Percentiles rank a stretch among this genome's conserved stretches.
phyloP scores from a whole-genome alignment of 2,888 invertebrate species.

The Callyntrura sp. region DNA sequence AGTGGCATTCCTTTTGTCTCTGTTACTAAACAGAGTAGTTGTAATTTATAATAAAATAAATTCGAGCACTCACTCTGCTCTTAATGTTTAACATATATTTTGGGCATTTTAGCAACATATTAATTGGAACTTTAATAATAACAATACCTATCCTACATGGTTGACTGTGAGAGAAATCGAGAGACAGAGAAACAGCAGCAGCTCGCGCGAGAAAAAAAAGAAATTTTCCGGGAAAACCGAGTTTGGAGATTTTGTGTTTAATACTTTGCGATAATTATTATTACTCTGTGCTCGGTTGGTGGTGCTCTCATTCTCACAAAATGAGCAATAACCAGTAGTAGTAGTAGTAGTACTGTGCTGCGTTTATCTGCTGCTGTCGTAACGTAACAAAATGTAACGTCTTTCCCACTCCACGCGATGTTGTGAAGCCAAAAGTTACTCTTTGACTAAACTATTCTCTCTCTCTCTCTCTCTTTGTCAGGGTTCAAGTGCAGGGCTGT shows the following conservation, averaged over 20 bases:
- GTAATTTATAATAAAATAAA: too few relatives aligned
- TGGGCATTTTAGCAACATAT: too few relatives aligned
- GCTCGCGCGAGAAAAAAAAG: background rate
- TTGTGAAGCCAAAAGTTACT: too few relatives aligned
- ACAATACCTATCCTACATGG: background rate
- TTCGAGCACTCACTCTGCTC: too few relatives aligned
- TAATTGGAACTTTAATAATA: too few relatives aligned
- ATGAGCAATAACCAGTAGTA: conserved; percentile 18
- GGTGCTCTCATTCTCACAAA: conserved; percentile 25
- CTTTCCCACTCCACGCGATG: background rate
- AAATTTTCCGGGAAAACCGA: conserved; percentile 6
- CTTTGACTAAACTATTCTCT: background rate
- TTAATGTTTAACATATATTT: too few relatives aligned
- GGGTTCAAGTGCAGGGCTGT: conserved; percentile 41
- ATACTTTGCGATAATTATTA: conserved; percentile 54
- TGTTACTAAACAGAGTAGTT: too few relatives aligned
- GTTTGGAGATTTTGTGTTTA: conserved; percentile 30
- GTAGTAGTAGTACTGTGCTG: background rate
- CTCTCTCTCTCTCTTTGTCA: background rate
- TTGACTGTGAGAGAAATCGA: background rate
- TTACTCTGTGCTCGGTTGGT: conserved; percentile 37
- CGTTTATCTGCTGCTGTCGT: background rate
- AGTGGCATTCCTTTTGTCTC: too few relatives aligned
- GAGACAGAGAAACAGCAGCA: background rate
- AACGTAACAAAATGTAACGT: background rate